A percentile compares a stretch with the other conserved stretches of the same genome.
These are phyloP conservation scores for Astur gentilis DNA, from an alignment of 2,113 vertebrate genomes.

Conservation along the genomic window DNA sequence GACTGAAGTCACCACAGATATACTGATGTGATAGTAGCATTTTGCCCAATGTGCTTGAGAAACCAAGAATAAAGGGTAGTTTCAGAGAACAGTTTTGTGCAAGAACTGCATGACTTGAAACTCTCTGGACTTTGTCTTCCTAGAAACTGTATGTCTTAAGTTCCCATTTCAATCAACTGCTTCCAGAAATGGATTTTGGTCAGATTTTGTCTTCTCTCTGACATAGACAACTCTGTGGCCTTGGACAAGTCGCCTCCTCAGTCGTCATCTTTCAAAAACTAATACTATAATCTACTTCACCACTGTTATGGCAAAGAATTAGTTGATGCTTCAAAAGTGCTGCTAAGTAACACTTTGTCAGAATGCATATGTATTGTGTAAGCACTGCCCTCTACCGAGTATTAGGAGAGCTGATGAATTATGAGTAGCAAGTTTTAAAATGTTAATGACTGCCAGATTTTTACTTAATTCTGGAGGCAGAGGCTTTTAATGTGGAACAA, in stretches of 20 bases:
- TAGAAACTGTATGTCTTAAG: background rate
- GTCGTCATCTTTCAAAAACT: background rate
- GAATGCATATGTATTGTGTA: background rate
- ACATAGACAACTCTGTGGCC: background rate
- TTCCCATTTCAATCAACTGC: background rate
- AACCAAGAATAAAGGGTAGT: background rate
- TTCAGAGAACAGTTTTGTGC: background rate
- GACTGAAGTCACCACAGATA: background rate
- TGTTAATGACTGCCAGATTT: background rate
- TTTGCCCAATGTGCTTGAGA: background rate
- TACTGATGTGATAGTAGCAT: background rate
- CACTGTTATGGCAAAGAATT: background rate
- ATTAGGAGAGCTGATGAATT: background rate
- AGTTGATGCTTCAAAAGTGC: background rate
- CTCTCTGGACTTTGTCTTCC: background rate
- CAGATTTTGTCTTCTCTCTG: background rate
- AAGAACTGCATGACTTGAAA: background rate
- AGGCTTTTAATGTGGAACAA: background rate
- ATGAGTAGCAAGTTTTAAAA: background rate
- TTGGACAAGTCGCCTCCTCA: background rate
- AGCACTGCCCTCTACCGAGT: conserved; percentile 51
- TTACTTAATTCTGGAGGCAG: background rate
- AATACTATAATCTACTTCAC: background rate
- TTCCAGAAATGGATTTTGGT: background rate
- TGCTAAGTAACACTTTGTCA: background rate